Conservation (phyloP, 2,888 invertebrate species). For the Polia nebulosa region DNA sequence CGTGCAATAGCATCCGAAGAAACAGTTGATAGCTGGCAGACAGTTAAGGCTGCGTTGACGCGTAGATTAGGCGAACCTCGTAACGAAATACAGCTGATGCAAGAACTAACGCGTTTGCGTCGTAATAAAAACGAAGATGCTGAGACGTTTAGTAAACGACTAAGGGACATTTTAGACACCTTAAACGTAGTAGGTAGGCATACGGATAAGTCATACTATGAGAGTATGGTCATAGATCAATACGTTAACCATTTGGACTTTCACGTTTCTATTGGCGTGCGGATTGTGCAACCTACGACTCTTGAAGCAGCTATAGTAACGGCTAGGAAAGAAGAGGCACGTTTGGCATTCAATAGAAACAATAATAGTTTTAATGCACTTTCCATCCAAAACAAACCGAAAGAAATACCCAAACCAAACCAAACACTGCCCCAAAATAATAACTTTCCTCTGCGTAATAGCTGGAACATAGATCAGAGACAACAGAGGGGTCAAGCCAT, state of each 20-base stretch:
- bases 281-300: background rate
- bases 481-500: no score
- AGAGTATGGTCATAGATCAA: no score
- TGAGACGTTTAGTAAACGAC: background rate
- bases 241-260: no score
- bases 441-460: background rate
- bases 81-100: no score
- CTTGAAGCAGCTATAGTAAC: background rate
- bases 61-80: no score
- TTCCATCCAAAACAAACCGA: background rate
- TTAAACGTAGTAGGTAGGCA: background rate
- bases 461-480: conserved; percentile 1
- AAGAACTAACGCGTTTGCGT: no score
- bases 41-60: no score
- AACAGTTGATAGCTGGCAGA: no score
- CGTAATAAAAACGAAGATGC: background rate
- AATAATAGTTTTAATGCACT: background rate
- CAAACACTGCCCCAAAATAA: background rate
- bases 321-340: background rate
- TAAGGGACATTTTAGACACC: background rate
- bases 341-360: background rate
- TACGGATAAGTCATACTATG: no score
- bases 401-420: conserved; percentile 4
- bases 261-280: background rate
- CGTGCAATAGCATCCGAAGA: no score